Percentiles rank a stretch among this genome's conserved stretches.
Conservation (phyloP, 1,140 invertebrate species). For the Aphidius ervi region DNA sequence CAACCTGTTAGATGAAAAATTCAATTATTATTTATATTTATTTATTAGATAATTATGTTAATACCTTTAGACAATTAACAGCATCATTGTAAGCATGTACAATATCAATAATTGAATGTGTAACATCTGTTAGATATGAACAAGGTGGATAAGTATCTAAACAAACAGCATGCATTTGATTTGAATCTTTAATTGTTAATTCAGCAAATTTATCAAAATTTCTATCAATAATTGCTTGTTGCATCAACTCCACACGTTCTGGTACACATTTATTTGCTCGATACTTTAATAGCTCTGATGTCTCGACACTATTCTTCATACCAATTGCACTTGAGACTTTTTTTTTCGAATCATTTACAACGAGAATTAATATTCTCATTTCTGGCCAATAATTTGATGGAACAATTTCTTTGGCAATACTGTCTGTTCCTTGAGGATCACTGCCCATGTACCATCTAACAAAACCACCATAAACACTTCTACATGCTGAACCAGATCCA, state of each 20-base stretch:
- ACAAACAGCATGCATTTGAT: constrained; percentile 94
- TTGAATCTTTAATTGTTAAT: constrained; percentile 96
- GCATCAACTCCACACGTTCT: constrained; percentile 65
- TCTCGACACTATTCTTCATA: constrained; percentile 82
- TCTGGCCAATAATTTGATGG: constrained; percentile 82
- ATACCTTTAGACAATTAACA: constrained; percentile 60
- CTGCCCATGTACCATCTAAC: constrained; percentile 80
- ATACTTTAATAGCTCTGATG: constrained; percentile 78
- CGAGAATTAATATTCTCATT: constrained; percentile 84
- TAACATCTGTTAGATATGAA: constrained; percentile 87
- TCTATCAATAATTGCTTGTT: constrained; percentile 69
- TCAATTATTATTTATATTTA: neutral
- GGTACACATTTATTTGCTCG: constrained; percentile 72
- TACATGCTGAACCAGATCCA: constrained; percentile 95
- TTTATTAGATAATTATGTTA: constrained; percentile 13
- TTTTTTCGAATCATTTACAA: constrained; percentile 84
- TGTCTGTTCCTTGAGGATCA: constrained; percentile 71
- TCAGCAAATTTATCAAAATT: constrained; percentile 88
- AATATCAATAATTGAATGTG: constrained; percentile 73
- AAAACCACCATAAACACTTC: constrained; percentile 93
- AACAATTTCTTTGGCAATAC: constrained; percentile 73
- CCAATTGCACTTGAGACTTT: constrained; percentile 83
- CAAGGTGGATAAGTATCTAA: constrained; percentile 93
- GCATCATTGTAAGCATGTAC: constrained; percentile 79
- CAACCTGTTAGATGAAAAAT: constrained; percentile 57